These are phyloP conservation scores for Baccha elongata DNA, from an alignment of 2,888 invertebrate species.

Conservation along the genomic window DNA sequence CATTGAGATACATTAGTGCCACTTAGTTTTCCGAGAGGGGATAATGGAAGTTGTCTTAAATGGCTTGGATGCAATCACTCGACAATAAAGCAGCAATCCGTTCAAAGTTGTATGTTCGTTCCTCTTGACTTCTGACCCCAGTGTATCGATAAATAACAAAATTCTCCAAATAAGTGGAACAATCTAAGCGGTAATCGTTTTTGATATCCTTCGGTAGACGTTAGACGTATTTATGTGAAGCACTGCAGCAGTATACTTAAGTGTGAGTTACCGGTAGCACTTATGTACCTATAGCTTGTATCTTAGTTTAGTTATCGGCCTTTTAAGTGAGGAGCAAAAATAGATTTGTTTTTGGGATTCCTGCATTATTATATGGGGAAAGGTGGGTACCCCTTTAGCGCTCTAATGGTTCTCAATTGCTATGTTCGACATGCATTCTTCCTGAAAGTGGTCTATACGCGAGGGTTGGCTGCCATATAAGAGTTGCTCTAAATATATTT, in stretches of 20 bases:
- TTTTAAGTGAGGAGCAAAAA: conserved; percentile 41
- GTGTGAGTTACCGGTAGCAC: conserved; percentile 24
- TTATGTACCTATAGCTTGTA: conserved; percentile 13
- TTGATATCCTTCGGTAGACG: conserved; percentile 20
- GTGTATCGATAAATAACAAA: conserved; percentile 9
- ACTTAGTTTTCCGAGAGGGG: conserved; percentile 16
- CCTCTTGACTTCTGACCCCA: conserved; percentile 39
- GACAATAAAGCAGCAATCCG: not conserved
- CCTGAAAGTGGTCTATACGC: conserved; percentile 1
- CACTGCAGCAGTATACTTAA: conserved; percentile 4
- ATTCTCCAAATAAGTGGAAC: conserved; percentile 47
- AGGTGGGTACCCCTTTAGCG: conserved; percentile 16
- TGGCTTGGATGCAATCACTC: conserved; percentile 2
- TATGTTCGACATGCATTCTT: conserved; percentile 42
- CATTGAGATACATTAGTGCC: conserved; percentile 39
- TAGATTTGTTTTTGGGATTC: conserved; percentile 45
- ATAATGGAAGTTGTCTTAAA: not conserved
- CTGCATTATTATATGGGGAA: not conserved
- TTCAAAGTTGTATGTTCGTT: not conserved
- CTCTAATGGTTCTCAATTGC: conserved; percentile 69
- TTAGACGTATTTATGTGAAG: not conserved
- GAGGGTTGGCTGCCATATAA: conserved; percentile 1
- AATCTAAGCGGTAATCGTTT: conserved; percentile 46
- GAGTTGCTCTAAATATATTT: not conserved
- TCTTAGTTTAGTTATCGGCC: conserved; percentile 8